These are phyloP conservation scores for Rhopalosiphum nymphaeae DNA, from an alignment of 2,888 invertebrate species.

Conservation along the genomic window DNA sequence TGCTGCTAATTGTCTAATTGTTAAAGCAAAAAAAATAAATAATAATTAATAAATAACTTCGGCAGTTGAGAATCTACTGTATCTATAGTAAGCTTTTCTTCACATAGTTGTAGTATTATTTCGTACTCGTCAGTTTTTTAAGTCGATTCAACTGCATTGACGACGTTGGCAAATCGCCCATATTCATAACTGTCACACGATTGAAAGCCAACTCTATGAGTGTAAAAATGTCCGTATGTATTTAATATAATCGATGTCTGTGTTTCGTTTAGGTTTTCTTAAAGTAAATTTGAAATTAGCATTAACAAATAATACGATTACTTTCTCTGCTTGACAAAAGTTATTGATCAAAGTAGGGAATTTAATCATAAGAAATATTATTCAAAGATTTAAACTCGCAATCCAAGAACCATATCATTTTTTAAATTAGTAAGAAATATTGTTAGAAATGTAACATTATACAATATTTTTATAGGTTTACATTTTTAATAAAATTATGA, in stretches of 20 bases:
- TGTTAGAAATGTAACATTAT: not conserved
- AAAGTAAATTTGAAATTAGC: not conserved
- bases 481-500: not conserved
- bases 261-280: not conserved
- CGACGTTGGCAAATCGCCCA: slow-evolving; percentile 16
- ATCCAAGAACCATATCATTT: not conserved
- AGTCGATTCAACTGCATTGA: not conserved
- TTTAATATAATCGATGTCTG: not conserved
- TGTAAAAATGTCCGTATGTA: not conserved
- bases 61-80: not conserved
- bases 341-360: not conserved
- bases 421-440: not conserved
- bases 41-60: not conserved
- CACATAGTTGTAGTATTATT: slow-evolving; percentile 3
- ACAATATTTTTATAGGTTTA: not conserved
- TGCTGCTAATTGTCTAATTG: not conserved
- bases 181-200: not conserved
- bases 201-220: not conserved
- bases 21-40: not conserved
- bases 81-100: not conserved
- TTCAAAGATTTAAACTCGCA: not conserved
- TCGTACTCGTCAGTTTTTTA: not conserved
- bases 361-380: not conserved
- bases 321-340: not conserved
- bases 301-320: not conserved